A percentile compares a stretch with the other conserved stretches of the same genome.
These are phyloP conservation scores for Meda fulgida DNA, from an alignment of 2,797 vertebrate species.

Conservation along the genomic window DNA sequence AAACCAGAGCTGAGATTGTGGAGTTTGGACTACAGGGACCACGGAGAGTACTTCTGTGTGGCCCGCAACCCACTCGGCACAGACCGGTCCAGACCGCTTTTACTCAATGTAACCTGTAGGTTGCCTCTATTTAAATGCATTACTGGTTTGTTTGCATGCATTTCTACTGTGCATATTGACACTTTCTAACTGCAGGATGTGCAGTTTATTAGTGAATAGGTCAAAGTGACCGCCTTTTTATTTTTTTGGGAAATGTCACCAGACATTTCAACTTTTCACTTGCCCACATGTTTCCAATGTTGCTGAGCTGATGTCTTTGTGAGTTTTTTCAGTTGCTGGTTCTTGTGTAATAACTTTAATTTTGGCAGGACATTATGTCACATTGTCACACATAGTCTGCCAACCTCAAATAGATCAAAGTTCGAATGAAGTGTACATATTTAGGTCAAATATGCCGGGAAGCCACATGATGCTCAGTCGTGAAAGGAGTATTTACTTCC, in stretches of 20 bases:
- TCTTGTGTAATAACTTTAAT: conserved; percentile 56
- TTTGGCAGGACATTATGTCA: conserved; percentile 60
- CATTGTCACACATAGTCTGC: conserved; percentile 44
- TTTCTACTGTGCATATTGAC: neutral
- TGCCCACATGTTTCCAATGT: neutral
- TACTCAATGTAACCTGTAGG: conserved; percentile 80
- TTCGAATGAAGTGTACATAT: conserved; percentile 44
- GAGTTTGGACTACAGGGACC: conserved; percentile 72
- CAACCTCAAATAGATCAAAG: conserved; percentile 35
- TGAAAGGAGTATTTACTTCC: conserved; percentile 8
- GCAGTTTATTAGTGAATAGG: neutral
- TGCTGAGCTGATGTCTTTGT: conserved; percentile 41
- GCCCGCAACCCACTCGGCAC: conserved; percentile 80
- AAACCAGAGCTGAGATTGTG: conserved; percentile 75
- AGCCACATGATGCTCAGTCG: conserved; percentile 9
- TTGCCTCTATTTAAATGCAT: conserved; percentile 3
- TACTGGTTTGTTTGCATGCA: neutral
- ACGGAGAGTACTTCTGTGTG: conserved; percentile 79
- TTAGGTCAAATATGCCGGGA: conserved; percentile 18
- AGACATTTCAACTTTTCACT: conserved; percentile 36
- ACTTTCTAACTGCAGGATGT: neutral
- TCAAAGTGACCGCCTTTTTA: neutral
- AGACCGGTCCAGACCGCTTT: conserved; percentile 72
- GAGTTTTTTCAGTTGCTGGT: conserved; percentile 6
- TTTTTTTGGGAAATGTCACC: neutral